Base-by-base conservation (phyloP, 2,797 vertebrate species). In the Argya squamiceps region DNA sequence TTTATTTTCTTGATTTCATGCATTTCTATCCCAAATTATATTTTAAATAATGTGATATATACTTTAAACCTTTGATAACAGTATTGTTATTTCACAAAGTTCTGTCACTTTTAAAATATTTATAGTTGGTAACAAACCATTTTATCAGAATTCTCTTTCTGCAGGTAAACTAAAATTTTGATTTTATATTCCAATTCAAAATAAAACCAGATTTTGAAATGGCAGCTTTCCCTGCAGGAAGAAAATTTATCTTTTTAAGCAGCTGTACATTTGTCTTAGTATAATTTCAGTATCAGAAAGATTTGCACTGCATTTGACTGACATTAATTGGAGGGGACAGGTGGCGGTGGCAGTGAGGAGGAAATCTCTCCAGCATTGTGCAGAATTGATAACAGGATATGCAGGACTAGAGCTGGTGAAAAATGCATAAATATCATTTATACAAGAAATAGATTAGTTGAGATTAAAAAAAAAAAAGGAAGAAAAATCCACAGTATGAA, bases 261-360 rank as follows among this genome's bases (percentile, higher is more conserved):
- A 89, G 84, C 92, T 70, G 71, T 77, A 92, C 30, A 19, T 84
- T 49, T 77, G 26, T 92, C 84, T 89, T 88, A 80, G 77, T 85
- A 88, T 68, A 85, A 46, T 83, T 91, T 82, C 32, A 59, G 16
- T 82, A 89, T 76, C 77, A 92, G 63, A 92, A 87, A 94, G 49
- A 70, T 64, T 89, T 92, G 92, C n/a, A 22, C 49, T 89, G 60
- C 46, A 34, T 22, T 88, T 94, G 91, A 94, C 84, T 94, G 91
- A 93, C 91, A 71, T 63, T 97, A 91, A 96, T 92, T 96, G 75
- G 84, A 95, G 78, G 74, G 81, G 94, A 92, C 90, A 94, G 80
- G 92, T 95, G 94, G 88, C 75, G 43, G 44, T 81, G 76, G 92
- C 85, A 85, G 50, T 85, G 84, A 65, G 88, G 73, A 92, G 68